Conservation (phyloP, 2,888 invertebrate genomes). For the Chloroclysta siterata region DNA sequence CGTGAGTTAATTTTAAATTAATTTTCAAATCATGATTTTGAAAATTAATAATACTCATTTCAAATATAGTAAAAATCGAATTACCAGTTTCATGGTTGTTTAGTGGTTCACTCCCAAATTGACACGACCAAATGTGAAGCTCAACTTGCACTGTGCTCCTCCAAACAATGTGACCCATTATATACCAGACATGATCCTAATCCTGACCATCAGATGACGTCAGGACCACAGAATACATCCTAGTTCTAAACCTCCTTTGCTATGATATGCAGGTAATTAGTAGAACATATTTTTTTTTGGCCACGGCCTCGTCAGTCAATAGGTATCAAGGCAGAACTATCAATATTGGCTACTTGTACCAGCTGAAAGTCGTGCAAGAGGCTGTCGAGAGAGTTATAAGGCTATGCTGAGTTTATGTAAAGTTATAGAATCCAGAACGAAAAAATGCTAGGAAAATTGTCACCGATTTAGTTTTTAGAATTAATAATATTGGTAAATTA, state of each 20-base stretch:
- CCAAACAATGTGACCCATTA: constrained; percentile 65
- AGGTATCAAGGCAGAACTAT: constrained; percentile 53
- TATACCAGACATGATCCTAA: constrained; percentile 70
- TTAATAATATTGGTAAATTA: no score
- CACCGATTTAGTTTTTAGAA: no score
- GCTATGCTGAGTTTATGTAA: no score
- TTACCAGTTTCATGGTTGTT: constrained; percentile 79
- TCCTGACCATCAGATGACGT: constrained; percentile 51
- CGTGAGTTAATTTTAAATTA: no score
- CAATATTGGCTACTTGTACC: neutral
- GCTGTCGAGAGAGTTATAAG: no score
- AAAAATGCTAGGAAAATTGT: no score
- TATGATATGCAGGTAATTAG: constrained; percentile 66
- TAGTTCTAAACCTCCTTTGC: constrained; percentile 62
- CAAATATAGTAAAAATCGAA: constrained; percentile 30
- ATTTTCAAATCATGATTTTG: no score
- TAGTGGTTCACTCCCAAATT: constrained; percentile 36
- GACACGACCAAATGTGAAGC: constrained; percentile 56
- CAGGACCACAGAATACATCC: constrained; percentile 48
- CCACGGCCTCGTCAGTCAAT: constrained; percentile 69
- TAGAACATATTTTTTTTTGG: constrained; percentile 47
- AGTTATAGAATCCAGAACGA: no score
- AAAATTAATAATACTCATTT: no score
- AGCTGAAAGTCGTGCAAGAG: neutral
- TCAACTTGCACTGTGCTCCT: constrained; percentile 58